A percentile compares a stretch with the other conserved stretches of the same genome.
Conservation (phyloP, 2,888 invertebrate species). For the Dendrolimus houi region DNA sequence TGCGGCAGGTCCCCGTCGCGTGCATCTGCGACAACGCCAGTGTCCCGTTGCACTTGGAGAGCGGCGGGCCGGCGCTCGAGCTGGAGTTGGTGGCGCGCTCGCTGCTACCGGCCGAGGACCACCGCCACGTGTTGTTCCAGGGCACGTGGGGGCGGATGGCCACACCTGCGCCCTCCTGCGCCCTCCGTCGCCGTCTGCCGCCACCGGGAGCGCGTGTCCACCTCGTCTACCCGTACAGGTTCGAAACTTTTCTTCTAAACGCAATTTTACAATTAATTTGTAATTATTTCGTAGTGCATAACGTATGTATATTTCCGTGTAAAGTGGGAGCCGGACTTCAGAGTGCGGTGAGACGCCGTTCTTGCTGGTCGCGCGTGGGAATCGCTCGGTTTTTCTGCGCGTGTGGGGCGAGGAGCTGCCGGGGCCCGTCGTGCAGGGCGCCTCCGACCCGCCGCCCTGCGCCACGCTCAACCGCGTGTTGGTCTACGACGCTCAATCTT, state of each 20-base stretch:
- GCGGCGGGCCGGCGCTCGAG: constrained; percentile 77
- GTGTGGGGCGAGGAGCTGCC: constrained; percentile 89
- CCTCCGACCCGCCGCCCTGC: constrained; percentile 81
- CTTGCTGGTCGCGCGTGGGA: constrained; percentile 86
- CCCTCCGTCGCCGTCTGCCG: constrained; percentile 30
- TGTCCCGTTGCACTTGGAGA: constrained; percentile 35
- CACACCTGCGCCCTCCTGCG: constrained; percentile 26
- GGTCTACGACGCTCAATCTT: constrained; percentile 85
- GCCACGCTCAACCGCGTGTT: constrained; percentile 87
- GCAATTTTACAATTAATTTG: not conserved
- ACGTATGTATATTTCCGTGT: not conserved
- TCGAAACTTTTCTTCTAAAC: not conserved
- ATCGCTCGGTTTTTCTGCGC: constrained; percentile 86
- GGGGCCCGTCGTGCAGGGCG: constrained; percentile 77
- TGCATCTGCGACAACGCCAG: constrained; percentile 87
- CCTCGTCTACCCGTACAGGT: constrained; percentile 56
- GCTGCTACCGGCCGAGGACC: constrained; percentile 87
- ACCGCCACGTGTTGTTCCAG: constrained; percentile 86
- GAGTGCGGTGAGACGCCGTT: constrained; percentile 86
- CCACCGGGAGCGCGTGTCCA: constrained; percentile 43
- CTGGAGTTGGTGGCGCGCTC: constrained; percentile 84
- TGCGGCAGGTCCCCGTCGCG: constrained; percentile 78
- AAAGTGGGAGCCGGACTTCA: constrained; percentile 39
- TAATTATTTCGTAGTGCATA: not conserved
- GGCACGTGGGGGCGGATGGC: constrained; percentile 67